Conservation (phyloP, 2,888 invertebrate genomes). For the Oligia fasciuncula region DNA sequence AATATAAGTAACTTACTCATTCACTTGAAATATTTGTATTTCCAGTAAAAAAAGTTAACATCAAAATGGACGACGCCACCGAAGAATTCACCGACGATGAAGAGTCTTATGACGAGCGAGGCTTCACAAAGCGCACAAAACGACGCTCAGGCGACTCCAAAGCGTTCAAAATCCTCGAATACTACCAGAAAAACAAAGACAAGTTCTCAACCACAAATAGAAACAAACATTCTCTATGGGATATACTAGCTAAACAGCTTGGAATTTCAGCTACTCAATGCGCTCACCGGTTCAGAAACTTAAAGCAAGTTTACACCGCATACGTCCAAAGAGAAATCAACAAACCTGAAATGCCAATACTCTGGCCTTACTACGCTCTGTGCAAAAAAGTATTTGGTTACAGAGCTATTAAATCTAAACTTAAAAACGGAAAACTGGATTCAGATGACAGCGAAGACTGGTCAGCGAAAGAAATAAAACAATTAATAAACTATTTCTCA, state of each 20-base stretch:
- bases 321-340: constrained; percentile 83
- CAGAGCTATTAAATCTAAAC: constrained; percentile 79
- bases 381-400: constrained; percentile 88
- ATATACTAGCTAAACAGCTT: constrained; percentile 77
- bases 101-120: constrained; percentile 72
- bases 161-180: constrained; percentile 83
- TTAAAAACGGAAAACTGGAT: constrained; percentile 77
- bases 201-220: constrained; percentile 77
- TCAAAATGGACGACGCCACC: constrained; percentile 66
- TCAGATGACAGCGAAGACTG: constrained; percentile 79
- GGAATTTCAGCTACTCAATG: constrained; percentile 80
- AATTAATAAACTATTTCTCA: constrained; percentile 78
- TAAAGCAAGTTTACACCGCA: constrained; percentile 83
- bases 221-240: constrained; percentile 81
- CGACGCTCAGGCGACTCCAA: constrained; percentile 75
- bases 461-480: constrained; percentile 81
- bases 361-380: constrained; percentile 84
- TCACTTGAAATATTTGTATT: constrained; percentile 28
- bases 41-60: constrained; percentile 79
- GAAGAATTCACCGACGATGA: constrained; percentile 74
- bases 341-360: constrained; percentile 83
- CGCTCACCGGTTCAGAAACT: constrained; percentile 81
- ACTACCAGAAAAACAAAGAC: constrained; percentile 83
- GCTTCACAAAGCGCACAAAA: constrained; percentile 73
- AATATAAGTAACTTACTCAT: neutral